phyloP scores from a whole-genome alignment of 2,113 vertebrate species.

The Hyaena hyaena region DNA sequence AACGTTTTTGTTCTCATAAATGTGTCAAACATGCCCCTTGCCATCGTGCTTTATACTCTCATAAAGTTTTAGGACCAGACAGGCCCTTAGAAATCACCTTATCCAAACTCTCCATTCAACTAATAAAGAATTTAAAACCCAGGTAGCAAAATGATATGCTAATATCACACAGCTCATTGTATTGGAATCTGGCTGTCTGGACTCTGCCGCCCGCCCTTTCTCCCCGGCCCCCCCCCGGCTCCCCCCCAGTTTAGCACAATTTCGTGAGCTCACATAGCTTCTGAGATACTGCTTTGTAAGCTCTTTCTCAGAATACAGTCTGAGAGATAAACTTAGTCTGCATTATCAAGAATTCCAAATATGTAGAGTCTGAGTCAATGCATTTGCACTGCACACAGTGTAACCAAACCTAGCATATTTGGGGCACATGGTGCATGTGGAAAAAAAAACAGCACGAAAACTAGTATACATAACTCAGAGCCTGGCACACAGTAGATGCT shows the following conservation, averaged over 20 bases:
- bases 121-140: constrained; percentile 35
- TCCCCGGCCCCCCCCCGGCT: no score
- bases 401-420: background rate
- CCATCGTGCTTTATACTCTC: constrained; percentile 35
- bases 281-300: constrained; percentile 30
- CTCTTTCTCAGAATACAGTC: constrained; percentile 16
- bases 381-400: background rate
- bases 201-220: no score
- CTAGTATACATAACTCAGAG: background rate
- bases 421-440: background rate
- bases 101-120: constrained; percentile 20
- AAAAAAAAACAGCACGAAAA: background rate
- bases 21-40: constrained; percentile 14
- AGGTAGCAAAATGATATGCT: background rate
- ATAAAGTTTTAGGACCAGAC: constrained; percentile 51
- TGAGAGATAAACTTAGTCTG: constrained; percentile 52
- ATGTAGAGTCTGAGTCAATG: constrained; percentile 1
- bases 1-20: constrained; percentile 46
- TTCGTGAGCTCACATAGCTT: constrained; percentile 40
- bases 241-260: background rate
- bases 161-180: background rate
- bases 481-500: background rate
- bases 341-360: constrained; percentile 36
- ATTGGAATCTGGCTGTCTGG: background rate
- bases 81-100: constrained; percentile 40